These are phyloP conservation scores for Rhizoglyphus robini DNA, from an alignment of 1,140 invertebrate genomes.

Conservation along the genomic window DNA sequence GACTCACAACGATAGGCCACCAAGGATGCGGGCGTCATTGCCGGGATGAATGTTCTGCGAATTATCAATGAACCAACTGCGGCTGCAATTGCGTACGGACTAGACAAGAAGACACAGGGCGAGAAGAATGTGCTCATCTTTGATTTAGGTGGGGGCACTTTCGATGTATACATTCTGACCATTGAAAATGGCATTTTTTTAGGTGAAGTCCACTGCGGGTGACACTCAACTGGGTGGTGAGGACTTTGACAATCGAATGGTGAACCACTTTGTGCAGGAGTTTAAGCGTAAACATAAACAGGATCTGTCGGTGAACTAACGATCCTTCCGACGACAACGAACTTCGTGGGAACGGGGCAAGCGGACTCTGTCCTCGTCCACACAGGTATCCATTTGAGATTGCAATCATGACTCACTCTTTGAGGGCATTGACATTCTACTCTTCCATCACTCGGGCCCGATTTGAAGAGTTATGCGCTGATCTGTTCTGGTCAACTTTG, in stretches of 20 bases:
- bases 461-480: conserved; percentile 85
- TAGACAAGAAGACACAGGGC: too few species aligned
- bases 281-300: conserved; percentile 98
- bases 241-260: too few species aligned
- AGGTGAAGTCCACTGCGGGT: conserved; percentile 87
- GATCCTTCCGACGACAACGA: conserved; percentile 87
- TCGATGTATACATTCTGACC: conserved; percentile 94
- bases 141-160: too few species aligned
- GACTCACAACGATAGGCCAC: too few species aligned
- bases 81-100: conserved; percentile 96
- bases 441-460: too few species aligned
- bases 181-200: conserved; percentile 94
- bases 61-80: too few species aligned
- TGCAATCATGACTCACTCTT: conserved; percentile 83
- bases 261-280: too few species aligned
- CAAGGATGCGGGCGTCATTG: too few species aligned
- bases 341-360: conserved; percentile 97
- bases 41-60: too few species aligned
- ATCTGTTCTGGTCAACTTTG: too few species aligned
- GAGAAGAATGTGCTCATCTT: too few species aligned
- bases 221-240: conserved; percentile 96
- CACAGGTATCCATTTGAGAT: conserved; percentile 77
- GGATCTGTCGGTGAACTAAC: conserved; percentile 82
- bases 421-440: conserved; percentile 87
- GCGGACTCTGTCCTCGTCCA: conserved; percentile 80